Percentiles rank a stretch among this genome's conserved stretches.
These are phyloP conservation scores for Cataglyphis cursor DNA, from an alignment of 2,888 invertebrate species.

Conservation along the genomic window DNA sequence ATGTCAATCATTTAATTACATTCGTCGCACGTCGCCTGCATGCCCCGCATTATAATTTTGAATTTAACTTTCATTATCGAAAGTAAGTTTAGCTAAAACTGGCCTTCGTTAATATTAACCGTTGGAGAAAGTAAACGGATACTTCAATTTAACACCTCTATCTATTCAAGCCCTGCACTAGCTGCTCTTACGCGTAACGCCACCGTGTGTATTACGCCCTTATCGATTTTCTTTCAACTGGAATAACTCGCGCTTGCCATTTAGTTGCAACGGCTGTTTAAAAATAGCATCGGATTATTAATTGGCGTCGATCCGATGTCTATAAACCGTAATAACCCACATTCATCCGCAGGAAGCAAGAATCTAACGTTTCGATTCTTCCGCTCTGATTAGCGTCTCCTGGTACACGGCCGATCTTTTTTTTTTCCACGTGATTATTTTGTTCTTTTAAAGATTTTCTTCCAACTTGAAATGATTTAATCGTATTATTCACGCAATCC, in stretches of 20 bases:
- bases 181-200: constrained; percentile 20
- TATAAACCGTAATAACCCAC: constrained; percentile 53
- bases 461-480: constrained; percentile 32
- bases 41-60: neutral
- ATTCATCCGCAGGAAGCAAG: constrained; percentile 32
- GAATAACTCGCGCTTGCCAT: constrained; percentile 42
- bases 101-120: neutral
- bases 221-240: constrained; percentile 50
- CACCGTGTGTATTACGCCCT: constrained; percentile 19
- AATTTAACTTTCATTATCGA: constrained; percentile 38
- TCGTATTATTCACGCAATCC: constrained; percentile 36
- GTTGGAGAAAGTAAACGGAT: neutral
- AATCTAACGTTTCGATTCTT: constrained; percentile 35
- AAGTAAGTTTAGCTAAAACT: constrained; percentile 19
- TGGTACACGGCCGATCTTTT: neutral
- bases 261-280: constrained; percentile 35
- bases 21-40: neutral
- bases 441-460: constrained; percentile 35
- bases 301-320: constrained; percentile 37
- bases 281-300: constrained; percentile 52
- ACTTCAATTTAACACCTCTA: constrained; percentile 6
- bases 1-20: neutral
- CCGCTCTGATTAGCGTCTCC: constrained; percentile 25
- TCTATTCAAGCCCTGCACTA: neutral
- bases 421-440: constrained; percentile 27